Percentiles rank a stretch among this genome's conserved stretches.
phyloP scores from a whole-genome alignment of 2,888 invertebrate species.

The Drosophila fulvimacula region DNA sequence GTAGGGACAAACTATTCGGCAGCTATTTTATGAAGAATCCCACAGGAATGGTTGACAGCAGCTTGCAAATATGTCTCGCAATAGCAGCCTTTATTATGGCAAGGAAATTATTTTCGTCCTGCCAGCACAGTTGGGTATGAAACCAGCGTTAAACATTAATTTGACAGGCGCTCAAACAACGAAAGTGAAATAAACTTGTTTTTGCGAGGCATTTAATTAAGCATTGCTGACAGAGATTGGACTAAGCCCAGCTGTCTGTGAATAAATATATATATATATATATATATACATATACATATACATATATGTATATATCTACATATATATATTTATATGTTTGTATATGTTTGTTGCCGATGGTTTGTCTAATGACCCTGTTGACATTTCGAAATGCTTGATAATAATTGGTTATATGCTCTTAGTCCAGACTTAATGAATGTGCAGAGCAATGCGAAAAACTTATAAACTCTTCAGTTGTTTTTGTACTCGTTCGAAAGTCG shows the following conservation, averaged over 20 bases:
- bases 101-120: constrained; percentile 49
- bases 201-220: constrained; percentile 64
- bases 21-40: constrained; percentile 18
- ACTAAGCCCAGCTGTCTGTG: constrained; percentile 7
- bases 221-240: constrained; percentile 38
- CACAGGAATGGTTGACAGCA: constrained; percentile 9
- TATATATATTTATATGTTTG: constrained; percentile 22
- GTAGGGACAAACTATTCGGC: constrained; percentile 4
- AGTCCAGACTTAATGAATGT: constrained; percentile 52
- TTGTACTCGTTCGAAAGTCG: constrained; percentile 42
- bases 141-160: constrained; percentile 48
- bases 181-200: constrained; percentile 53
- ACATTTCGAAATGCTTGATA: constrained; percentile 44
- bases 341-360: constrained; percentile 23
- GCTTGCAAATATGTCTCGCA: constrained; percentile 40
- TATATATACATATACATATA: too few species aligned
- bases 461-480: constrained; percentile 16
- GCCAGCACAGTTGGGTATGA: constrained; percentile 18
- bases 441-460: constrained; percentile 48
- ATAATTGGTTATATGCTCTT: constrained; percentile 48
- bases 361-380: constrained; percentile 52
- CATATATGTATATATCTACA: neutral
- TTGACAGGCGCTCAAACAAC: constrained; percentile 47
- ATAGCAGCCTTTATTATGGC: constrained; percentile 32
- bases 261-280: constrained; percentile 3